Conservation (phyloP, 2,113 vertebrate genomes). For the Cranoglanis bouderius region DNA sequence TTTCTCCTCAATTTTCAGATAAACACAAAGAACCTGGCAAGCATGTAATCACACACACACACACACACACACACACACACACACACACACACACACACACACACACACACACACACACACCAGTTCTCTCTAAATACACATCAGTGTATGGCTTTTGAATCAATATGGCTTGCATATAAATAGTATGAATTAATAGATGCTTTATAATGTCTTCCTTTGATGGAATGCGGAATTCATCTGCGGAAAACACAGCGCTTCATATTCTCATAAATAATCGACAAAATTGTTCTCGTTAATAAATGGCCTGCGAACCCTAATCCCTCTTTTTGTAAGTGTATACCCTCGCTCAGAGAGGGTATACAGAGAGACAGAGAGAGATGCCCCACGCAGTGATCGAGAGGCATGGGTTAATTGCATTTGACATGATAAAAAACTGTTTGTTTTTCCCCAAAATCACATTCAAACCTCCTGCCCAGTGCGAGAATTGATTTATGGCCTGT, state of each 20-base stretch:
- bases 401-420: constrained; percentile 69
- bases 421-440: constrained; percentile 67
- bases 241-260: background rate
- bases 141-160: background rate
- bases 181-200: background rate
- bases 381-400: constrained; percentile 61
- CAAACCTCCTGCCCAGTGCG: constrained; percentile 66
- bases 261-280: background rate
- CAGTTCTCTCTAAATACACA: background rate
- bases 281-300: background rate
- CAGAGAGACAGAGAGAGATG: background rate
- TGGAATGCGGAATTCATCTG: constrained; percentile 4
- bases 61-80: background rate
- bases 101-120: background rate
- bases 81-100: background rate
- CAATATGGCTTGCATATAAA: background rate
- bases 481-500: constrained; percentile 74
- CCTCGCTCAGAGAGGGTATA: background rate
- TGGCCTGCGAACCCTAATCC: background rate
- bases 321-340: constrained; percentile 3
- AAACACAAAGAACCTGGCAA: constrained; percentile 19
- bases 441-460: constrained; percentile 68
- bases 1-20: constrained; percentile 25
- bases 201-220: constrained; percentile 17
- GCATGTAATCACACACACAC: constrained; percentile 14